Evolutionary conservation across 2,113 vertebrate species (phyloP).

Genomic region (Centropristis striata): DNA sequence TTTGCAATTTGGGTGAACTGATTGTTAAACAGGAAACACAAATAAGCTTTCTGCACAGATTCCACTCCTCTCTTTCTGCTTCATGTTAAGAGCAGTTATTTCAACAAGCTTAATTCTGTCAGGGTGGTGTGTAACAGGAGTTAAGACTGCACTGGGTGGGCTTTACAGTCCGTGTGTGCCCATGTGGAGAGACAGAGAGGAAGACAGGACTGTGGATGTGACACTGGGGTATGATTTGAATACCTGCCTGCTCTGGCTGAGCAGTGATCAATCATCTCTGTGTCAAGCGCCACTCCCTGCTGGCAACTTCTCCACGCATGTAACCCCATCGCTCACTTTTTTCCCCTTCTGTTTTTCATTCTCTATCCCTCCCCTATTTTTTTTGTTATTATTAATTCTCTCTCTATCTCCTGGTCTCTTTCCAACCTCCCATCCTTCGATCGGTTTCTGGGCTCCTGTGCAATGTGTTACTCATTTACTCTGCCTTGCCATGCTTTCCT

Average conservation of each 20-base stretch:
- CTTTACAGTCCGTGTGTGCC: conserved; percentile 45
- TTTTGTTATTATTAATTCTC: conserved; percentile 40
- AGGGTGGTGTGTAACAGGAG: neutral
- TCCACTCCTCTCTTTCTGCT: neutral
- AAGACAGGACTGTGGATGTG: conserved; percentile 58
- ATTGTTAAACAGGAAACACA: neutral
- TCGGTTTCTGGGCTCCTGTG: conserved; percentile 38
- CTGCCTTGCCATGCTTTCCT: conserved; percentile 20
- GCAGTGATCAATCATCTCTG: conserved; percentile 79
- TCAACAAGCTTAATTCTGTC: conserved; percentile 12
- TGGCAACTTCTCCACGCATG: conserved; percentile 62
- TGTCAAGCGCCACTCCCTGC: conserved; percentile 71
- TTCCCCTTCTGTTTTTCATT: conserved; percentile 24
- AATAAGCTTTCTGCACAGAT: neutral
- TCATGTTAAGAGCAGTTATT: neutral
- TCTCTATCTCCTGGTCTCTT: conserved; percentile 49
- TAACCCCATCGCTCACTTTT: conserved; percentile 40
- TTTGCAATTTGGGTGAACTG: neutral
- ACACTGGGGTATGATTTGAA: conserved; percentile 77
- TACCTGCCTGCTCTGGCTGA: conserved; percentile 75
- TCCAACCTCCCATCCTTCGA: conserved; percentile 41
- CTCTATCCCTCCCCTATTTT: conserved; percentile 7
- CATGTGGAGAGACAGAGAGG: conserved; percentile 43
- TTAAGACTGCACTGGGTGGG: conserved; percentile 35
- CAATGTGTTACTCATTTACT: conserved; percentile 56